A percentile compares a stretch with the other conserved stretches of the same genome.
Evolutionary conservation across 1,140 invertebrate genomes (phyloP).

Genomic region (Vanessa atalanta): DNA sequence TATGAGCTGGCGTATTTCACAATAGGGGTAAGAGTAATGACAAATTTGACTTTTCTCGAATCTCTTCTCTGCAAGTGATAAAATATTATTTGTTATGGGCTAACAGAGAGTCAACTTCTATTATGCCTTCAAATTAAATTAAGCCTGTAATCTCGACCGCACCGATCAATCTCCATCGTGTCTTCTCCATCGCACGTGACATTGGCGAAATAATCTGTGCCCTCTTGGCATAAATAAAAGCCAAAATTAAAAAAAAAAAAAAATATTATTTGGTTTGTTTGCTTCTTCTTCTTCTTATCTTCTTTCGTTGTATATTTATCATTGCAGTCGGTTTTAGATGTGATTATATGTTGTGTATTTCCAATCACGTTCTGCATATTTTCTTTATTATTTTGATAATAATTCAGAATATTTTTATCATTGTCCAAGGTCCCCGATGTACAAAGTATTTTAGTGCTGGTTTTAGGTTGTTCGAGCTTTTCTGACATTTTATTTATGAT

Average conservation of each 20-base stretch:
- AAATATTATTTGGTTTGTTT: constrained; percentile 20
- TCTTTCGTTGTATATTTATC: constrained; percentile 9
- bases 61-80: constrained; percentile 21
- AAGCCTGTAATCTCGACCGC: too few relatives aligned
- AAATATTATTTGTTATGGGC: too few relatives aligned
- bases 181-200: too few relatives aligned
- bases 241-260: too few relatives aligned
- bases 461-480: constrained; percentile 15
- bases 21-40: constrained; percentile 15
- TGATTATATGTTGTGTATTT: constrained; percentile 15
- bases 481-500: constrained; percentile 10
- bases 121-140: too few relatives aligned
- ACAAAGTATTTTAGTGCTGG: constrained; percentile 3
- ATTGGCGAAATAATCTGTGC: too few relatives aligned
- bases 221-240: too few relatives aligned
- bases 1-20: constrained; percentile 11
- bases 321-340: constrained; percentile 22
- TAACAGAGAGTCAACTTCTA: too few relatives aligned
- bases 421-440: constrained; percentile 8
- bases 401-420: constrained; percentile 8
- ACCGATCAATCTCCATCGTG: too few relatives aligned
- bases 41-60: constrained; percentile 18
- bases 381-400: constrained; percentile 11
- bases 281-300: not conserved
- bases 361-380: constrained; percentile 12